phyloP scores from a whole-genome alignment of 1,140 invertebrate species.

The Nilaparvata lugens region DNA sequence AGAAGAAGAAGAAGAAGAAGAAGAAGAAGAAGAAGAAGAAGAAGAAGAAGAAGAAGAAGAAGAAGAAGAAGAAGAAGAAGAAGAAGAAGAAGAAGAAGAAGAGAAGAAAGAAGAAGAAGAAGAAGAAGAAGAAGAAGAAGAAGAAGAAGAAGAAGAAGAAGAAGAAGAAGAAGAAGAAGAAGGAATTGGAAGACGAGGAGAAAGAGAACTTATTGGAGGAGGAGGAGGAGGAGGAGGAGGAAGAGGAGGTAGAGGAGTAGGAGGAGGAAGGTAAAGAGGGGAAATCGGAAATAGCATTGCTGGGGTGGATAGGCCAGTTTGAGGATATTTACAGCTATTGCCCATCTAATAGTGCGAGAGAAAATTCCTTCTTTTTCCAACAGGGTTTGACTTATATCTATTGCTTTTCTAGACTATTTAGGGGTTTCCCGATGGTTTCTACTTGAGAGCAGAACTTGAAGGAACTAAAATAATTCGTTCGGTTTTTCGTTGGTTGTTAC shows the following conservation, averaged over 20 bases:
- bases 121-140: background rate
- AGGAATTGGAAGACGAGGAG: background rate
- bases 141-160: constrained; percentile 6
- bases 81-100: constrained; percentile 8
- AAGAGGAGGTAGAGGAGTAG: constrained; percentile 3
- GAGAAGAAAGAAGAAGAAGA: background rate
- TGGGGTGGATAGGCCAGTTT: no score
- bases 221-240: background rate
- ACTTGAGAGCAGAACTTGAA: no score
- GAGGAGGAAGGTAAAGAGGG: constrained; percentile 32
- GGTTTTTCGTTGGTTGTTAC: no score
- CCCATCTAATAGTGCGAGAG: no score
- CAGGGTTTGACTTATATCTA: no score
- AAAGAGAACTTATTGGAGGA: no score
- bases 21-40: constrained; percentile 16
- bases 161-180: constrained; percentile 8
- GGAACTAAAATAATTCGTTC: no score
- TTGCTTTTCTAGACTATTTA: no score
- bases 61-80: constrained; percentile 9
- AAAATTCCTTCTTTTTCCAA: no score
- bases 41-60: constrained; percentile 12
- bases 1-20: constrained; percentile 32
- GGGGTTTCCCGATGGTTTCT: no score
- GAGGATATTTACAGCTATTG: no score
- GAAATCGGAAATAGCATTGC: no score